Conservation (phyloP, 1,140 invertebrate genomes). For the Tenebrio molitor region DNA sequence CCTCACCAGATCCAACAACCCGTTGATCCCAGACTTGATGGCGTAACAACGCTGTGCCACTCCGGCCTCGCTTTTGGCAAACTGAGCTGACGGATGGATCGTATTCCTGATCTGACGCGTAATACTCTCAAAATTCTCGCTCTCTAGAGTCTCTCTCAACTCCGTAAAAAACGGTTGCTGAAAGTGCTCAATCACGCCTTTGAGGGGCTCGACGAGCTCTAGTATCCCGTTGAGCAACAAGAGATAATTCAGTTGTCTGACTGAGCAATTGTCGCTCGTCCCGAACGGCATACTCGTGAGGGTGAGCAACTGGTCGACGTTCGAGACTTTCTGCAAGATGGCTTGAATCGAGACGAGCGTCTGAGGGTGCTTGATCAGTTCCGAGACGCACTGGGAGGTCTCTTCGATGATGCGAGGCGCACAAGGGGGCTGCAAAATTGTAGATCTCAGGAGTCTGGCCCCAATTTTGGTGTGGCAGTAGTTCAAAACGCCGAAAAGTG, state of each 20-base stretch:
- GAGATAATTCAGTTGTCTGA: conserved; percentile 84
- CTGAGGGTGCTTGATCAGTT: conserved; percentile 77
- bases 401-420: conserved; percentile 75
- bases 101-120: conserved; percentile 75
- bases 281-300: conserved; percentile 70
- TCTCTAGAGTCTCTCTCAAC: conserved; percentile 50
- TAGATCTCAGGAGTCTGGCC: conserved; percentile 79
- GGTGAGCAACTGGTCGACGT: conserved; percentile 70
- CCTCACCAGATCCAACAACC: conserved; percentile 83
- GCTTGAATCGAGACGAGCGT: conserved; percentile 69
- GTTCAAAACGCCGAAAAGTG: conserved; percentile 82
- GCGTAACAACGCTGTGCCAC: conserved; percentile 87
- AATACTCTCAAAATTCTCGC: conserved; percentile 67
- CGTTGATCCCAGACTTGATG: conserved; percentile 81
- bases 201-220: conserved; percentile 77
- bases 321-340: conserved; percentile 56
- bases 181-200: conserved; percentile 72
- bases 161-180: conserved; percentile 72
- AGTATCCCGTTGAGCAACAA: conserved; percentile 85
- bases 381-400: conserved; percentile 80
- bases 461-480: conserved; percentile 85
- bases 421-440: conserved; percentile 86
- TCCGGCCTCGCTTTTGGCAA: conserved; percentile 77
- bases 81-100: conserved; percentile 79
- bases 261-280: conserved; percentile 74